These are phyloP conservation scores for Dolichoris vasculosae DNA, from an alignment of 1,140 invertebrate species.

Conservation along the genomic window DNA sequence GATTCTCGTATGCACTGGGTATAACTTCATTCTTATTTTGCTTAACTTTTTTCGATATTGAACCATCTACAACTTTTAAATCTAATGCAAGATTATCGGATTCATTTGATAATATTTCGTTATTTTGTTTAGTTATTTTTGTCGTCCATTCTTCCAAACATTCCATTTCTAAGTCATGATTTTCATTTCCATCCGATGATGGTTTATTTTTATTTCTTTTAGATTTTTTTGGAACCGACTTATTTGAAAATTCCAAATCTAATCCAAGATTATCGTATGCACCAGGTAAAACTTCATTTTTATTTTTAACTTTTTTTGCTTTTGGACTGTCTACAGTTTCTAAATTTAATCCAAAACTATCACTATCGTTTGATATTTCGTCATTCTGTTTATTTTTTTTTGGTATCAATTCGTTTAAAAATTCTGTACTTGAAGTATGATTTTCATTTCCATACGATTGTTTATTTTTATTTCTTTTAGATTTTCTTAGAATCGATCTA, in stretches of 20 bases:
- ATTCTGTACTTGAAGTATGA: constrained; percentile 33
- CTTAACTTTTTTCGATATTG: constrained; percentile 20
- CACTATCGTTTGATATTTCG: not conserved
- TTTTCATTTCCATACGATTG: not conserved
- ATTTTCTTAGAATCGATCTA: constrained; percentile 1
- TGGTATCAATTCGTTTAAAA: no score
- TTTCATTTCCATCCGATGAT: constrained; percentile 45
- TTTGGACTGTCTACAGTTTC: not conserved
- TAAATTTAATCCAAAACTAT: constrained; percentile 34
- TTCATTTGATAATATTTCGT: constrained; percentile 46
- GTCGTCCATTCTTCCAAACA: not conserved
- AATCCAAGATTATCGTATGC: constrained; percentile 47
- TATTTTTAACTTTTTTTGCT: constrained; percentile 51
- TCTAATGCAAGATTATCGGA: constrained; percentile 61
- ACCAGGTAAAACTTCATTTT: no score
- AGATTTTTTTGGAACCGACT: constrained; percentile 11
- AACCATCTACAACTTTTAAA: constrained; percentile 49
- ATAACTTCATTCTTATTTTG: not conserved
- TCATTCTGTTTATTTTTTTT: not conserved
- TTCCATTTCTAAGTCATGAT: constrained; percentile 34
- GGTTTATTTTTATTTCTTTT: constrained; percentile 20
- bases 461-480: not conserved
- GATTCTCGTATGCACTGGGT: constrained; percentile 55
- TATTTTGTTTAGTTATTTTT: no score
- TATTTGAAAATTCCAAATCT: constrained; percentile 32